Conservation (phyloP, 2,888 invertebrate species). For the Sabatieria punctata region DNA sequence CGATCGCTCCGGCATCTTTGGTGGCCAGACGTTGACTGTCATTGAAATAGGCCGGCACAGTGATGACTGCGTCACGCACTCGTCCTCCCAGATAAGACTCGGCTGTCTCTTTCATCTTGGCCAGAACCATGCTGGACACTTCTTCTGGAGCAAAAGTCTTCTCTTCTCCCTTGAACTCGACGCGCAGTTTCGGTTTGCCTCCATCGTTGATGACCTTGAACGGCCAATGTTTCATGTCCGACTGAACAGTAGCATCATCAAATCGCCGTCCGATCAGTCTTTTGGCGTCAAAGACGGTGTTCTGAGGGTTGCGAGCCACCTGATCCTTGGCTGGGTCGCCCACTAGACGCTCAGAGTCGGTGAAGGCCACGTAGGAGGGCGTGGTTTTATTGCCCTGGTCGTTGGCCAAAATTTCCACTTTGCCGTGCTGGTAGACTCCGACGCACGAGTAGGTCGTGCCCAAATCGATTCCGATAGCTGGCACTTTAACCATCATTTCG, state of each 20-base stretch:
- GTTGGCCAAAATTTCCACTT: slow-evolving; percentile 40
- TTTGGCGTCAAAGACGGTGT: slow-evolving; percentile 36
- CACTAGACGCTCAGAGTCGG: slow-evolving; percentile 38
- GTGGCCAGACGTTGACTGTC: too few species aligned
- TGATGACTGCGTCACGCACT: too few species aligned
- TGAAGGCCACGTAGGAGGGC: slow-evolving; percentile 40
- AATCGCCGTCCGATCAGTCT: slow-evolving; percentile 34
- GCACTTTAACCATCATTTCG: slow-evolving; percentile 17
- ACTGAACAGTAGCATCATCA: slow-evolving; percentile 28
- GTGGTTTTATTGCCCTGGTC: slow-evolving; percentile 41
- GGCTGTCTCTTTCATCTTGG: slow-evolving; percentile 21
- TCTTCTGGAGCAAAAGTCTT: slow-evolving; percentile 42
- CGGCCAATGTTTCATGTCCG: slow-evolving; percentile 19
- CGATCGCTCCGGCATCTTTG: slow-evolving; percentile 37
- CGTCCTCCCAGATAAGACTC: too few species aligned
- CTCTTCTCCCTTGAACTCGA: slow-evolving; percentile 64
- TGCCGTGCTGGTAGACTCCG: slow-evolving; percentile 37
- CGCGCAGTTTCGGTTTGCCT: slow-evolving; percentile 42
- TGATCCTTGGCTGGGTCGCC: slow-evolving; percentile 40
- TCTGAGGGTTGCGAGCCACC: slow-evolving; percentile 39
- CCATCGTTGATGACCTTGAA: slow-evolving; percentile 16
- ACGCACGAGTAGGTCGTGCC: slow-evolving; percentile 32
- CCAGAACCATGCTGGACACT: slow-evolving; percentile 23
- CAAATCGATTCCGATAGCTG: slow-evolving; percentile 31
- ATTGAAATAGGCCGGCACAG: too few species aligned